These are phyloP conservation scores for Eremophila alpestris DNA, from an alignment of 2,797 vertebrate genomes.

Conservation along the genomic window DNA sequence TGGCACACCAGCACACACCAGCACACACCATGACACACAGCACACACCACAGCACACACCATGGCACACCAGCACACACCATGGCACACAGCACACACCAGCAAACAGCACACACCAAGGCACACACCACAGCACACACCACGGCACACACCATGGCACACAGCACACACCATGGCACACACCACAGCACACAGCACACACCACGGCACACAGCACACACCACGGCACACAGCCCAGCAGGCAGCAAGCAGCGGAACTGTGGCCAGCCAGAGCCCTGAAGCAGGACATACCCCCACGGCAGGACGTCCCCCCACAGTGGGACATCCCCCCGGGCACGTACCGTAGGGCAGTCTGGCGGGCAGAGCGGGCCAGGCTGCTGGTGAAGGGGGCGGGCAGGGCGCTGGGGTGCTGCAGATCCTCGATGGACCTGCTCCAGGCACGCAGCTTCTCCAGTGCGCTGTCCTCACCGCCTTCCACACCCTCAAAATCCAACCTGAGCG, in stretches of 20 bases:
- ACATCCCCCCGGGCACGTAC: conserved; percentile 74
- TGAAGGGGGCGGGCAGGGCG: conserved; percentile 85
- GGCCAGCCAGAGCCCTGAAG: background rate
- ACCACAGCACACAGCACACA: no score
- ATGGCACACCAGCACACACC: no score
- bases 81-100: no score
- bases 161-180: no score
- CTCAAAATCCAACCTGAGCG: conserved; percentile 96
- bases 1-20: no score
- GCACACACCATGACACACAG: no score
- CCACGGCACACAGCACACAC: no score
- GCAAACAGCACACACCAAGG: background rate
- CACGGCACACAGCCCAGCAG: background rate
- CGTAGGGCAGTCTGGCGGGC: conserved; percentile 94
- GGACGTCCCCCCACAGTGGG: background rate
- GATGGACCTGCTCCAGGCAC: conserved; percentile 97
- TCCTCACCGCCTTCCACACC: conserved; percentile 92
- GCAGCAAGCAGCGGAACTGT: background rate
- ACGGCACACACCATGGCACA: no score
- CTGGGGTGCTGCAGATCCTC: conserved; percentile 93
- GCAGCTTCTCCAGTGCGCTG: conserved; percentile 89
- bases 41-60: no score
- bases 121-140: background rate
- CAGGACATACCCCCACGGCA: background rate
- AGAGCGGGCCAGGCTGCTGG: conserved; percentile 94